Base-by-base conservation (phyloP, 2,797 vertebrate species). In the Periophthalmus magnuspinnatus region DNA sequence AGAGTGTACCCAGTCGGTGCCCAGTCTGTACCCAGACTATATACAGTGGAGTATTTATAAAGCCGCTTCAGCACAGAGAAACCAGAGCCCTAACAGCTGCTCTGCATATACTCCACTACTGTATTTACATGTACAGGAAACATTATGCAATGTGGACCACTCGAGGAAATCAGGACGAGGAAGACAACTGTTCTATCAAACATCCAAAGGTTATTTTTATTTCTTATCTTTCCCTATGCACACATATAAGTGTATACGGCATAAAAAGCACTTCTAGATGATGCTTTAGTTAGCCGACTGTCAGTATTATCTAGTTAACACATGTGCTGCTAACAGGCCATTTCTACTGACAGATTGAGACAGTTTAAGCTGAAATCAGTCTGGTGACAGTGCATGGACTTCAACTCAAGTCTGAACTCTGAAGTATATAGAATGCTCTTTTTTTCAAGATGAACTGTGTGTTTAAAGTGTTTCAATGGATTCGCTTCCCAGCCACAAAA, bases 61-160 rank as follows among this genome's bases (percentile, higher is more conserved):
- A 32, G 17, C 17, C 5, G 55, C 28, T 2, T 28, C 6, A 36
- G 16, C 32, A 10, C 57, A 22, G 59, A 21, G 59, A 61, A 61
- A 61, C 19, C 34, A 41, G 34, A 61, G 17, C 61, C 22, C 6
- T 41, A 24, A 24, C 62, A 64, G 62, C 62, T 64, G 62, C 36
- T 14, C n/a, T 36, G 1, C 3, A 52, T 33, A 48, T 65, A 48
- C 28, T 32, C 21, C 48, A 36, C 62, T 64, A 64, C 62, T 28
- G 41, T 62, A 45, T 64, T 64, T 47, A 64, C 62, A 64, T 64
- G 14, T 16, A 47, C 62, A 64, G 62, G 62, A 64, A 64, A 64
- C 9, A 17, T 64, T 28, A 48, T 17, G 62, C 47, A 19, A 64
- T 28, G 36, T 24, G 6, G 9, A 16, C 21, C 2, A 2, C 14